Base-by-base conservation (phyloP, 2,797 vertebrate genomes). In the Lophius americanus region DNA sequence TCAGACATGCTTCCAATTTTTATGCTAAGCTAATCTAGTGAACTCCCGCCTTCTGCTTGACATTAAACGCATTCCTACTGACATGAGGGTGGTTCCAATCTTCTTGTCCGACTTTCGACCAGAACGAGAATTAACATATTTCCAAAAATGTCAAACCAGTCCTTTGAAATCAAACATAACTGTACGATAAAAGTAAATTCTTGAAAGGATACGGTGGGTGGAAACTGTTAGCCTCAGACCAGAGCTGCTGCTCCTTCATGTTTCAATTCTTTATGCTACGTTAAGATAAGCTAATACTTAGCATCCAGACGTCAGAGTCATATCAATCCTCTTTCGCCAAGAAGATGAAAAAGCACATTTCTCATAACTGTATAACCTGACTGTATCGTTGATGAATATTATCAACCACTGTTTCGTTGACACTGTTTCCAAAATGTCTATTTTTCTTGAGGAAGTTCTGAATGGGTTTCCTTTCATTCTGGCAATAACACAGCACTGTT, bases 381-480 rank as follows among this genome's bases (percentile, higher is more conserved):
- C 43, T 47, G 1, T 37, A 44, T 52, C 4, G 12, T 64, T 46
- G 52, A 49, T 57, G 42, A 2, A n/a, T 0, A 32, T 50, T n/a
- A 60, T 47, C 33, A 52, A 33, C 55, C 1, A 60, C 11, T 55
- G 39, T 12, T 11, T 44, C 43, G 43, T 11, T 37, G 43, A 32
- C 46, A 50, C n/a, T 42, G 33, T 59, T 35, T 51, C 4, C 3
- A 62, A 47, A 68, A 67, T 5, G 48, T 55, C 12, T 60, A 2
- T 54, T 77, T 66, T 61, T 66, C 2, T 13, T 3, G 42, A 32
- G 33, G 54, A 60, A 61, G 37, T 60, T 2, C 13, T 61, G 9
- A 65, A 62, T 38, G 37, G 9, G 9, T 46, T 49, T 61, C 35
- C 8, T 68, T 59, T 72, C 33, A 46, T 37, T 71, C 59, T 77